These are phyloP conservation scores for Papilio polyxenes DNA, from an alignment of 1,140 invertebrate genomes.

Conservation along the genomic window DNA sequence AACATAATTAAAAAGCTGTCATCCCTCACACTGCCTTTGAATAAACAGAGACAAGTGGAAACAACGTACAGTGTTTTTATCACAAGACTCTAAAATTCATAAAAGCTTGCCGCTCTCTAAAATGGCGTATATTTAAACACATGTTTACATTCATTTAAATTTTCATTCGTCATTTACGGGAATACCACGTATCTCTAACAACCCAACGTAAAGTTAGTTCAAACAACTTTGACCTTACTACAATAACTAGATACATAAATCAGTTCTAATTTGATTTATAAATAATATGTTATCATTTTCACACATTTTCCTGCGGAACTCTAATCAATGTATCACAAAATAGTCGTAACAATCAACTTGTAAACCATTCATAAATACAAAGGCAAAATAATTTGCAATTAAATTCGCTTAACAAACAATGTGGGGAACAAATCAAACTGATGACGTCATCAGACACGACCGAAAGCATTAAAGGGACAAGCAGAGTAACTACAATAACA, in stretches of 20 bases:
- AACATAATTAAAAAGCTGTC: too few relatives aligned
- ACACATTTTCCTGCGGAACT: not conserved
- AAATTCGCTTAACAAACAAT: not conserved
- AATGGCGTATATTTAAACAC: too few relatives aligned
- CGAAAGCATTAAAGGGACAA: not conserved
- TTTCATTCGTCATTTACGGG: too few relatives aligned
- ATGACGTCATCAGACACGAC: conserved; percentile 14
- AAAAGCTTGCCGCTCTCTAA: too few relatives aligned
- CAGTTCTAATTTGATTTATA: too few relatives aligned
- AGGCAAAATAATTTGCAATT: not conserved
- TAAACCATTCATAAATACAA: not conserved
- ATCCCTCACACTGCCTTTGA: not conserved
- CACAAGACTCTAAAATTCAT: too few relatives aligned
- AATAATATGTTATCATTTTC: not conserved
- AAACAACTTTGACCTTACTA: too few relatives aligned
- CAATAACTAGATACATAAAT: too few relatives aligned
- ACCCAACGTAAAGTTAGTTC: too few relatives aligned
- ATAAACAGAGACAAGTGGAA: not conserved
- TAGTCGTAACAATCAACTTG: conserved; percentile 1
- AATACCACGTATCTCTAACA: too few relatives aligned
- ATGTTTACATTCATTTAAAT: too few relatives aligned
- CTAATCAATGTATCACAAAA: not conserved
- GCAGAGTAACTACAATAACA: not conserved
- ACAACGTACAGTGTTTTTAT: not conserved
- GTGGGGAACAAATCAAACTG: conserved; percentile 10